Evolutionary conservation across 1,140 invertebrate species (phyloP).

Genomic region (Sminthurinus signatus): DNA sequence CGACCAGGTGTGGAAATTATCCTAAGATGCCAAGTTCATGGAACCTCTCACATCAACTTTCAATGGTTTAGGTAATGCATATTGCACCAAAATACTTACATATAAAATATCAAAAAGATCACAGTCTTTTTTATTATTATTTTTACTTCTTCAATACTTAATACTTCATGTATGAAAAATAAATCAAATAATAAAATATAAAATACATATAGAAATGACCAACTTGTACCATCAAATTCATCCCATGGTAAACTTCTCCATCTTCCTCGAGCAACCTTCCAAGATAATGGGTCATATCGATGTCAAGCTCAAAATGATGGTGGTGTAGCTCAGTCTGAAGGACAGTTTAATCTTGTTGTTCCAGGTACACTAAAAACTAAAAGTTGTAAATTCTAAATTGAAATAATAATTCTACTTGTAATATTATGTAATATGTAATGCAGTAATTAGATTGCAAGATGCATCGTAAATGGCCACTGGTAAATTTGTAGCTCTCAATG

Average conservation of each 20-base stretch:
- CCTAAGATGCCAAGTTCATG: constrained; percentile 66
- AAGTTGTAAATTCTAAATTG: too few species aligned
- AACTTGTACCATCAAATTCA: constrained; percentile 53
- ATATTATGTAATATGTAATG: constrained; percentile 1
- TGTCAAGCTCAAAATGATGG: constrained; percentile 61
- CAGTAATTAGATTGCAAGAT: constrained; percentile 44
- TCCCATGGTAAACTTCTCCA: constrained; percentile 59
- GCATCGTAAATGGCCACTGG: too few species aligned
- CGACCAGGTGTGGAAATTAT: constrained; percentile 55
- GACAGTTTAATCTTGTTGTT: constrained; percentile 53
- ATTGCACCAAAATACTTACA: too few species aligned
- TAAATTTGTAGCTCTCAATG: too few species aligned
- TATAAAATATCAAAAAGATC: too few species aligned
- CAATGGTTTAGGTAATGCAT: constrained; percentile 62
- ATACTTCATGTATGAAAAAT: too few species aligned
- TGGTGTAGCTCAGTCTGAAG: constrained; percentile 51
- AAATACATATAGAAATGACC: constrained; percentile 59
- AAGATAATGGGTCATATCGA: constrained; percentile 65
- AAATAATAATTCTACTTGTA: too few species aligned
- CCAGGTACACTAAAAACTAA: too few species aligned
- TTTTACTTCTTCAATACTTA: too few species aligned
- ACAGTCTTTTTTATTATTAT: too few species aligned
- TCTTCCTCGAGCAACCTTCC: constrained; percentile 53
- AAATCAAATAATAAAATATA: too few species aligned
- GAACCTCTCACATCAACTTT: constrained; percentile 62